phyloP scores from a whole-genome alignment of 2,888 invertebrate genomes.

The Torymus auratus region DNA sequence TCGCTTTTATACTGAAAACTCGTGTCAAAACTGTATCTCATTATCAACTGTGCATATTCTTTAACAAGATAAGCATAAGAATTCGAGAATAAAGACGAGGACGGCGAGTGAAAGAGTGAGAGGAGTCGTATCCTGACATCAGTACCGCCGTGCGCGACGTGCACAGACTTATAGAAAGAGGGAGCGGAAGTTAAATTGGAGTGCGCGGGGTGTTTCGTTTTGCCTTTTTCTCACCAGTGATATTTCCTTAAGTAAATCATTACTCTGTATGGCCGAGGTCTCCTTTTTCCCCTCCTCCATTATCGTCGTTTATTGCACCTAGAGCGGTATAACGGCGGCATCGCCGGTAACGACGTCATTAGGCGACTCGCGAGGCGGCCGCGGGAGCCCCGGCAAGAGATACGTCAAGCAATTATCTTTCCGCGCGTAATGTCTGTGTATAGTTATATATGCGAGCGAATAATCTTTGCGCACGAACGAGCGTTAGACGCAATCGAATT shows the following conservation, averaged over 20 bases:
- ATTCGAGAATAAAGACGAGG: too few relatives aligned
- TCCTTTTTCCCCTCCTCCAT: background rate
- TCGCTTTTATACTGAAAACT: too few relatives aligned
- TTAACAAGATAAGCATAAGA: too few relatives aligned
- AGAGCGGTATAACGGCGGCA: slow-evolving; percentile 24
- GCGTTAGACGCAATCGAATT: slow-evolving; percentile 22
- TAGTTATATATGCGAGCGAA: background rate
- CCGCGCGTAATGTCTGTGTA: background rate
- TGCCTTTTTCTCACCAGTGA: background rate
- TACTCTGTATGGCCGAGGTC: background rate
- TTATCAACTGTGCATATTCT: too few relatives aligned
- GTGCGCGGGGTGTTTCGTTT: background rate
- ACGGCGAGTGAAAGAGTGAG: too few relatives aligned
- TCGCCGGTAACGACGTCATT: slow-evolving; percentile 53
- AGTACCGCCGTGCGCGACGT: too few relatives aligned
- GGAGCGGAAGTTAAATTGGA: too few relatives aligned
- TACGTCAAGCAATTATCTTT: slow-evolving; percentile 50
- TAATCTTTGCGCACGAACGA: background rate
- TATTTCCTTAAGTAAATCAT: slow-evolving; percentile 19
- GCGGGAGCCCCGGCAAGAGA: slow-evolving; percentile 28
- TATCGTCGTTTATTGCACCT: slow-evolving; percentile 32
- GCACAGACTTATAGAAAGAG: too few relatives aligned
- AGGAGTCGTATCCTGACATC: too few relatives aligned
- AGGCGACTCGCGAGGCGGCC: slow-evolving; percentile 8
- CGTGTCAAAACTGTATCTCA: too few relatives aligned